Conservation (phyloP, 2,888 invertebrate genomes). For the Apotomis turbidana region DNA sequence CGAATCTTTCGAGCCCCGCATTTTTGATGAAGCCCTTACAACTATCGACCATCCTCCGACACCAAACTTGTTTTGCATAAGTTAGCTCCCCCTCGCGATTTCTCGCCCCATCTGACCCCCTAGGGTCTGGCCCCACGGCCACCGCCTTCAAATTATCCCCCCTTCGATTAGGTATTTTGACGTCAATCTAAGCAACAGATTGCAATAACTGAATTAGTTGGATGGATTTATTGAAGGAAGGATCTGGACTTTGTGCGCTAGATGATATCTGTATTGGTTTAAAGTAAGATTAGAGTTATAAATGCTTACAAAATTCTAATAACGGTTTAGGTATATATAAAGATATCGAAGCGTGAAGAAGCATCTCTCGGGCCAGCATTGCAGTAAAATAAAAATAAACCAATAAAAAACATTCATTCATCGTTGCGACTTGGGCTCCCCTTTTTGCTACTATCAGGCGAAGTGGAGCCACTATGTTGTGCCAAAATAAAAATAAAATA, state of each 20-base stretch:
- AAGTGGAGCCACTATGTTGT: too few relatives aligned
- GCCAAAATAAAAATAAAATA: too few relatives aligned
- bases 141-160: conserved; percentile 39
- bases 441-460: too few relatives aligned
- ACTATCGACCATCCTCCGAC: conserved; percentile 44
- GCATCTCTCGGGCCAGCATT: too few relatives aligned
- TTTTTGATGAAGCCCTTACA: conserved; percentile 24
- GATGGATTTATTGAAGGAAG: conserved; percentile 37
- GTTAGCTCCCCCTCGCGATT: conserved; percentile 32
- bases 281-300: neutral
- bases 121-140: conserved; percentile 24
- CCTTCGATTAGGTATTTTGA: conserved; percentile 41
- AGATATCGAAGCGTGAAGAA: too few relatives aligned
- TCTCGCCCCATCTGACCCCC: conserved; percentile 19
- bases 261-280: neutral
- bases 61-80: conserved; percentile 29
- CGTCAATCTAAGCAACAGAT: conserved; percentile 37
- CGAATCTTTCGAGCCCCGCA: conserved; percentile 6
- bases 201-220: conserved; percentile 39
- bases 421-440: too few relatives aligned
- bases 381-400: too few relatives aligned
- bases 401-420: too few relatives aligned
- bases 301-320: too few relatives aligned
- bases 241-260: neutral
- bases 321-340: too few relatives aligned